Conservation (phyloP, 2,113 vertebrate genomes). For the Sterna hirundo region DNA sequence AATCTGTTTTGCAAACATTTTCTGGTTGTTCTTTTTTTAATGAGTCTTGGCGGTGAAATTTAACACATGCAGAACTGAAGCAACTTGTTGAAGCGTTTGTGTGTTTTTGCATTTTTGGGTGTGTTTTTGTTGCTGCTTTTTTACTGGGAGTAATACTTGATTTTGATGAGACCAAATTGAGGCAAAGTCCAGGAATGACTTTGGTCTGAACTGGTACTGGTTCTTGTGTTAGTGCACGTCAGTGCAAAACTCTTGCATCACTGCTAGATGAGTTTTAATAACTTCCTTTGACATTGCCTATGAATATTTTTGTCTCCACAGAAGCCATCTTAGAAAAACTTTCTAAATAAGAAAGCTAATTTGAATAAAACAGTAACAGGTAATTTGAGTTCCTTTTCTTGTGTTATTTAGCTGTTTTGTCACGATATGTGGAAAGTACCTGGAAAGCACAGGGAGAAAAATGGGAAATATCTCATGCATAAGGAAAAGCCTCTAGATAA, state of each 20-base stretch:
- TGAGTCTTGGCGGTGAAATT: conserved; percentile 30
- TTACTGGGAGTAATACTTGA: neutral
- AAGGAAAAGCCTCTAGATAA: conserved; percentile 19
- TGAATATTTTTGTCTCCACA: neutral
- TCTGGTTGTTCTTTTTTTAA: conserved; percentile 36
- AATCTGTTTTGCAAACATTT: conserved; percentile 27
- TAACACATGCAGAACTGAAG: neutral
- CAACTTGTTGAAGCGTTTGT: neutral
- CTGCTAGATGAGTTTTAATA: neutral
- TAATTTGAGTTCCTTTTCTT: conserved; percentile 33
- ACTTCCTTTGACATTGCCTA: neutral
- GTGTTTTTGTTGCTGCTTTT: neutral
- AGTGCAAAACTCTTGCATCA: neutral
- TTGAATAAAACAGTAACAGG: neutral
- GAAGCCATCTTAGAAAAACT: conserved; percentile 39
- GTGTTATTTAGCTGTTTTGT: neutral
- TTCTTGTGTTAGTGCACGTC: neutral
- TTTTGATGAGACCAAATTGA: neutral
- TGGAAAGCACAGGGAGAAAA: conserved; percentile 9
- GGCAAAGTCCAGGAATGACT: neutral
- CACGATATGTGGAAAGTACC: conserved; percentile 7
- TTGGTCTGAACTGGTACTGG: neutral
- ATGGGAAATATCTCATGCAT: neutral
- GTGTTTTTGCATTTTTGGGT: neutral
- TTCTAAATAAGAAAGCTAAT: conserved; percentile 8